Base-by-base conservation (phyloP, 37 sponge, comb jelly and placozoan species). In the Hexactinellida sp. region DNA sequence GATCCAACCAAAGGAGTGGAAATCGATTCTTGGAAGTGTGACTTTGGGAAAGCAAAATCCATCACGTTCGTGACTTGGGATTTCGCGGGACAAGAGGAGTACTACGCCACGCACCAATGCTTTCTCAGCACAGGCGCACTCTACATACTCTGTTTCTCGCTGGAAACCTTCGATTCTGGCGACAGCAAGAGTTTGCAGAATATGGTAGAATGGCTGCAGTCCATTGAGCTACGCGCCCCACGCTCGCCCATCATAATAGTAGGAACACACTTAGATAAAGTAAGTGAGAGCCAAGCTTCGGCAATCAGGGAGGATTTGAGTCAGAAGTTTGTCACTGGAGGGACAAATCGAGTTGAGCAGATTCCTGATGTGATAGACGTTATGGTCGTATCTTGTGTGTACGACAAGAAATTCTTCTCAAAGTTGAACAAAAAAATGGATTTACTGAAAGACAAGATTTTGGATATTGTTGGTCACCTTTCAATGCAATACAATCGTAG, bases 71-170 rank as follows among this genome's bases (percentile, higher is more conserved):
- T 93, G 24, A 90, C 90, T 5, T 94, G 94, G 97, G 97, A 96
- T 83, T 96, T 96, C 89, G 97, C 92, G 39, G 97, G 97, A 36
- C 94, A 94, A 92, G 91, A 88, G 1, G 90, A 93, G 71, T 96
- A 96, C 89, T 91, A 92, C 54, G 92, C 92, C 13, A 96, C 97
- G 19, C 97, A 96, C 39, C 97, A 96, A 89, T 96, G 97, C 83
- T 96, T 96, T 88, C 90, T 91, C 85, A 91, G 94, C 23, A 52
- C 89, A 16, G 83, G 97, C 0, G 92, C 94, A 36, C 87, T 96
- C 82, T 96, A 92, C 87, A 84, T 96, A 36, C 92, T 93, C 36
- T 83, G 94, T 39, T 96, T 90, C 71, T 38, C 90, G 16, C 83
- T 96, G 85, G 54, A 63, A 63, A 63, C 76, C 5, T 63, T 63